Base-by-base conservation (phyloP, 2,888 invertebrate species). In the Euzetes globulus region DNA sequence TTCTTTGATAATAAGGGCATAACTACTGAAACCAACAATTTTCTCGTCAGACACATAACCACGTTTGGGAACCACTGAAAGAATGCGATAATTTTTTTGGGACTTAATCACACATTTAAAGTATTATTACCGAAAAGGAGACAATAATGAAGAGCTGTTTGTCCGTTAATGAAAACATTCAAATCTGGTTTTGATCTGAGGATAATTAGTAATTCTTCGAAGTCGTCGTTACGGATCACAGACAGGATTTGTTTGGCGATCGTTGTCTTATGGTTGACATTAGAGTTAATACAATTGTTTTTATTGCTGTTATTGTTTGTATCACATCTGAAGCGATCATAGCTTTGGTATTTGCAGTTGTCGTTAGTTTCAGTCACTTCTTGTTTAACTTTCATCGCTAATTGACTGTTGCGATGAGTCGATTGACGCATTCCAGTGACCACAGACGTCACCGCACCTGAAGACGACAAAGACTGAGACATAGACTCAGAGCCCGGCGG, bases 121-220 rank as follows among this genome's bases (percentile, higher is more conserved):
- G n/a, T 7, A 50, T 25, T 19, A 58, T 71, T 75, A 76, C 74
- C 75, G 5, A 71, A 52, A n/a, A 76, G 22, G 15, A 76, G 65
- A 71, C 75, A 73, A 37, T 76, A 76, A 37, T 76, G 76, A 25
- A 76, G 65, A 50, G 73, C 76, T 33, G 76, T 76, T 76, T 76
- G 76, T 17, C 76, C 76, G 65, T 76, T 72, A 33, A 76, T 52
- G 55, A 75, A 76, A 17, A 76, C 76, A 72, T 76, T 76, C 15
- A 76, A 25, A 70, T 76, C 76, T 22, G 76, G 76, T 52, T 76
- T 76, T n/a, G 60, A 33, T 19, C 50, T n/a, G 29, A 76, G 58
- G 15, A 76, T 47, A 13, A 22, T 25, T 17, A 63, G 13, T 17
- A 76, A 52, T 15, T 75, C 41, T 13, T 75, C 71, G 47, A 55